Evolutionary conservation across 2,797 vertebrate species (phyloP), one percentile per base, ranked within the genome.

Genomic region (Adelosebastes latens): DNA sequence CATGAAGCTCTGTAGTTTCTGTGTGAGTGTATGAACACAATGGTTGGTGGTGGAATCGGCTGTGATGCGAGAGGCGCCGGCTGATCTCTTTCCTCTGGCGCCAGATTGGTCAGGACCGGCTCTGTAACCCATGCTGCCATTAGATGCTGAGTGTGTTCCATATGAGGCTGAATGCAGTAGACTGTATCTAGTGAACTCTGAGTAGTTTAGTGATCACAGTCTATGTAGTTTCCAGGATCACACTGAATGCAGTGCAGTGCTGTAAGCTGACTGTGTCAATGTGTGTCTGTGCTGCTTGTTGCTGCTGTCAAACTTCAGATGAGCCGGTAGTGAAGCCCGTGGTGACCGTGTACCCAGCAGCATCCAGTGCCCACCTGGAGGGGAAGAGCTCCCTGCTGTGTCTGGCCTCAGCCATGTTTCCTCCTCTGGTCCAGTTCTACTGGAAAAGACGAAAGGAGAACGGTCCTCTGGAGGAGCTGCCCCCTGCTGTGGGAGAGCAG

Each of bases 321-420:
- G 2, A 61, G n/a, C 20, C 1, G 0, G 22, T 62, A 3, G 29
- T 75, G 79, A 39, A 59, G 29, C 86, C 88, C 0, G 20, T 22
- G 77, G 86, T 89, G 71, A 89, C 13, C 27, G 65, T 74, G 65
- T 89, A 77, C 81, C 72, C 74, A 2, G 74, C 59, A 76, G 34
- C 34, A 12, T 56, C 77, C 75, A 67, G n/a, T 1, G 70, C 9
- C 70, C 8, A 60, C 32, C 77, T 13, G 60, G 31, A 70, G 71
- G 59, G 42, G 46, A 58, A 8, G 20, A 75, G 36, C 27, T 60
- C 18, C 2, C 84, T 90, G 72, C 77, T 90, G 68, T 90, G 86
- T 52, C 8, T 68, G 77, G 86, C 88, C 75, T 85, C 86, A 5
- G 46, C 1, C 66, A 90, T 90, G 86, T 71, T 62, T 68, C 88